These are phyloP conservation scores for Mylabris sibirica DNA, from an alignment of 2,888 invertebrate species.

Conservation along the genomic window DNA sequence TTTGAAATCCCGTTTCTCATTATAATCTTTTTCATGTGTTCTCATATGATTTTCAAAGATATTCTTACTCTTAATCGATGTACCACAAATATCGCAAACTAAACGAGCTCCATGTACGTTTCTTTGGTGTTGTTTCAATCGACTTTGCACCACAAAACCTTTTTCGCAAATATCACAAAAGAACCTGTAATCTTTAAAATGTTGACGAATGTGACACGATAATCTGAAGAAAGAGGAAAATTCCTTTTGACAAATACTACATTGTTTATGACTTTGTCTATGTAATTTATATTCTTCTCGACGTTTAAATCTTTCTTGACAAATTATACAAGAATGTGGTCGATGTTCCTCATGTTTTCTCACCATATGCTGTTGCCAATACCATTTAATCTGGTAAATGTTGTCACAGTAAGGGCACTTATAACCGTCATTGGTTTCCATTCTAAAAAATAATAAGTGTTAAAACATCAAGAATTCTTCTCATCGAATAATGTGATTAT, in stretches of 20 bases:
- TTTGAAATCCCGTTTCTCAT: background rate
- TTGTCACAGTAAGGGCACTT: background rate
- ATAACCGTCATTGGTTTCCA: too few species aligned
- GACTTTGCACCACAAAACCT: too few species aligned
- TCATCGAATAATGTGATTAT: too few species aligned
- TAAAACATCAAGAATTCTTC: too few species aligned
- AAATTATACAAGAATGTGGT: background rate
- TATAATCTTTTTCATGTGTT: background rate
- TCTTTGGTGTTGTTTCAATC: background rate
- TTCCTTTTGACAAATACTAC: background rate
- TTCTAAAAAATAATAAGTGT: too few species aligned
- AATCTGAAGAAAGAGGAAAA: background rate
- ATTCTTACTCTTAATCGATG: background rate
- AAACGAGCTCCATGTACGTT: background rate
- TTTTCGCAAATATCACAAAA: constrained; percentile 10
- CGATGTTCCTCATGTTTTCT: background rate
- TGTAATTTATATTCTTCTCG: background rate
- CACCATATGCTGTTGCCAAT: background rate
- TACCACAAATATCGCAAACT: constrained; percentile 23
- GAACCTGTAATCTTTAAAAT: background rate
- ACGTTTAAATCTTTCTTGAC: background rate
- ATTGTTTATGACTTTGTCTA: background rate
- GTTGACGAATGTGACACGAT: background rate
- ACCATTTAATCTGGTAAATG: background rate
- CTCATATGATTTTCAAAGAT: background rate